Evolutionary conservation across 2,797 vertebrate genomes (phyloP), one percentile per base, ranked within the genome.

Genomic region (Hoplostethus mediterraneus): DNA sequence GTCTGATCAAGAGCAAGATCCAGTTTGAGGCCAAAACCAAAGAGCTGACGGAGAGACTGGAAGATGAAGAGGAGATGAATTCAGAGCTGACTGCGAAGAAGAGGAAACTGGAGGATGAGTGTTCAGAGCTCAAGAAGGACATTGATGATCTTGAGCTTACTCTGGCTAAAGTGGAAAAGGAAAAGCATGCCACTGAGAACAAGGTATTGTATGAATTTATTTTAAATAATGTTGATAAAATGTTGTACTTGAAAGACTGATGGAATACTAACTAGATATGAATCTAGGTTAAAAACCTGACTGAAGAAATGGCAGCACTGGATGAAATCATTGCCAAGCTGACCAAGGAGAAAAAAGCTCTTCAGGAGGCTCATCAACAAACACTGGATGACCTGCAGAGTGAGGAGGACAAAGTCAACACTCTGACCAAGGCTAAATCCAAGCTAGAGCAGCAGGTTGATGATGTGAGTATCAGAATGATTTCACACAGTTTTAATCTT

Each of bases 1-100:
- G 97, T 81, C 87, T 97, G 63, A 97, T 97, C 84, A 97, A 97
- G 78, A 97, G 95, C 84, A 97, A 97, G 85, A 97, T 97, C 80
- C 96, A 97, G 85, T 85, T 97, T 73, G 96, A 98, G 75, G 96
- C 96, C 72, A 98, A 97, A 90, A 61, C 83, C 77, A 97, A 97
- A 87, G 97, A 97, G 84, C 79, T 95, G 81, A 95, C 91, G 7
- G 93, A 92, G 63, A 90, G 91, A 0, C 81, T 94, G 62, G 93
- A 93, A 30, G 90, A 93, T 77, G 96, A 97, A 81, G 96, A 96
- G 52, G 95, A 96, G 81, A 95, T 95, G 87, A 97, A 96, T 82
- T 65, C 93, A 77, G 95, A 96, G 76, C 82, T 97, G 75, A 95
- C 94, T 0, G 89, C 91, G 58, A 97, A 96, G 90, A 96, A 96